phyloP scores from a whole-genome alignment of 2,113 vertebrate species.

The Epinephelus fuscoguttatus region DNA sequence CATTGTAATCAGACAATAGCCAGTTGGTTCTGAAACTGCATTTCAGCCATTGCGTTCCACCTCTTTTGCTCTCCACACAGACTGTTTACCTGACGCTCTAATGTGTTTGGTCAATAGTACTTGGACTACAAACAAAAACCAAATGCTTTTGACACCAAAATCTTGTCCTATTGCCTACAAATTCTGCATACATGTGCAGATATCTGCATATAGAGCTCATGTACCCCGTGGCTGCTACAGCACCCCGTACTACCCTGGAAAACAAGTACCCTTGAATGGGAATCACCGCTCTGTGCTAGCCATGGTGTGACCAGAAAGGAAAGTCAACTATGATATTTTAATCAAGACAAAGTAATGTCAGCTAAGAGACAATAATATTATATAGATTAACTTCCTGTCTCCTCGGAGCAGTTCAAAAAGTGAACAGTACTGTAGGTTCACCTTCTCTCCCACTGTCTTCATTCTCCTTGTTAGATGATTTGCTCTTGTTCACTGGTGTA shows the following conservation, averaged over 20 bases:
- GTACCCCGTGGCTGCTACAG: not conserved
- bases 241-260: not conserved
- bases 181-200: no score
- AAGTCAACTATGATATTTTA: not conserved
- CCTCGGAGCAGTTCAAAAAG: conserved; percentile 29
- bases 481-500: conserved; percentile 51
- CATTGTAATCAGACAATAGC: no score
- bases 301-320: not conserved
- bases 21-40: no score
- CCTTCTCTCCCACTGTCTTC: conserved; percentile 45
- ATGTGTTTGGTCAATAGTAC: no score
- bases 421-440: conserved; percentile 20
- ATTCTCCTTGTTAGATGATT: conserved; percentile 49
- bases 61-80: no score
- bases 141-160: no score
- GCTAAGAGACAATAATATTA: not conserved
- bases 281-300: not conserved
- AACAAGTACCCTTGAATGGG: not conserved
- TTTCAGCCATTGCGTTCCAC: no score
- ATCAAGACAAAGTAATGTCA: not conserved
- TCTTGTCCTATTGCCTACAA: no score
- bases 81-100: no score
- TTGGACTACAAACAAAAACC: no score
- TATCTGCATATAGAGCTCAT: no score
- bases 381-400: conserved; percentile 9